Evolutionary conservation across 2,888 invertebrate species (phyloP).

Genomic region (Atrina japonica): DNA sequence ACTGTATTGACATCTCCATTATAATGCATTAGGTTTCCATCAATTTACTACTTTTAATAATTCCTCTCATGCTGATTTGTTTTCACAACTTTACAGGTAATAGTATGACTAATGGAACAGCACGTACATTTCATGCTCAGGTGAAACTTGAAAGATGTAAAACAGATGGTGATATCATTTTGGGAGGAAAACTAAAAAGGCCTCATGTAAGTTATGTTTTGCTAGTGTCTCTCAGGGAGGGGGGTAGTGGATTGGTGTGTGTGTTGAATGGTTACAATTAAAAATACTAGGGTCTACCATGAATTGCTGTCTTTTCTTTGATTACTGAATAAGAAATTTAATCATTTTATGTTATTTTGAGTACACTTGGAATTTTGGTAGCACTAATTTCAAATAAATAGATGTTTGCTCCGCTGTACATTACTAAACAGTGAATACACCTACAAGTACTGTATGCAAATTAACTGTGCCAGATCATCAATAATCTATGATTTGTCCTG

Average conservation of each 20-base stretch:
- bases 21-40: too few relatives aligned
- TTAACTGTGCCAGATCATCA: too few relatives aligned
- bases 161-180: slow-evolving; percentile 65
- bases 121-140: slow-evolving; percentile 63
- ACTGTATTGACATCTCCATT: too few relatives aligned
- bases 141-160: slow-evolving; percentile 58
- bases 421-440: not conserved
- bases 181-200: slow-evolving; percentile 66
- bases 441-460: not conserved
- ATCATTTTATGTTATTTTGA: too few relatives aligned
- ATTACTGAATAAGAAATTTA: not conserved
- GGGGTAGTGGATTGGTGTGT: not conserved
- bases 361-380: too few relatives aligned
- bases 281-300: too few relatives aligned
- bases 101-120: slow-evolving; percentile 66
- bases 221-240: not conserved
- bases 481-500: too few relatives aligned
- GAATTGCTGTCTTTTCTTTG: not conserved
- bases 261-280: too few relatives aligned
- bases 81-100: slow-evolving; percentile 58
- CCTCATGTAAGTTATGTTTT: slow-evolving; percentile 58
- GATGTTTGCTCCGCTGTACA: not conserved
- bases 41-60: too few relatives aligned
- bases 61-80: too few relatives aligned
- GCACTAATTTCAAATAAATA: too few relatives aligned